phyloP scores from a whole-genome alignment of 2,113 vertebrate genomes.

The Misgurnus anguillicaudatus region DNA sequence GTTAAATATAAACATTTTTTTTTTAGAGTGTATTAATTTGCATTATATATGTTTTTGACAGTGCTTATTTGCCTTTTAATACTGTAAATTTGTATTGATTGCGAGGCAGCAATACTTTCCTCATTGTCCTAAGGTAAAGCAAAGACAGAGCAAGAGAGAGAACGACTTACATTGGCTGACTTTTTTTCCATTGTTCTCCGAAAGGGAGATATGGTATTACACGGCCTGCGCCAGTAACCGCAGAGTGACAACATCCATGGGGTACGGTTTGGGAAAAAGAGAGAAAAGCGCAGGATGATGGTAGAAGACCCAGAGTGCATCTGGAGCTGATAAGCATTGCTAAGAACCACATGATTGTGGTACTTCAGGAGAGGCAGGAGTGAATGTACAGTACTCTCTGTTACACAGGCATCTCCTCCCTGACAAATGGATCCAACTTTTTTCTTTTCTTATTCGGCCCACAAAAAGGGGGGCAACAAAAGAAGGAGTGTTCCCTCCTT shows the following conservation, averaged over 20 bases:
- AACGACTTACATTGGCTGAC: constrained; percentile 59
- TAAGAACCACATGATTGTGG: constrained; percentile 86
- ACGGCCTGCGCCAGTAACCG: constrained; percentile 84
- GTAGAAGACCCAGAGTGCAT: constrained; percentile 82
- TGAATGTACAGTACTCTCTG: constrained; percentile 69
- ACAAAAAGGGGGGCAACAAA: constrained; percentile 56
- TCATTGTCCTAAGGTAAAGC: constrained; percentile 24
- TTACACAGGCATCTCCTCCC: constrained; percentile 56
- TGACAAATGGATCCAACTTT: constrained; percentile 53
- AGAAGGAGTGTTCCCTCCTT: constrained; percentile 58
- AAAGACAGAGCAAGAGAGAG: constrained; percentile 9
- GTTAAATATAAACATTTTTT: too few relatives aligned
- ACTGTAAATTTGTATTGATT: neutral
- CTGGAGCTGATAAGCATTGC: constrained; percentile 88
- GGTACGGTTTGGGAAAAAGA: constrained; percentile 78
- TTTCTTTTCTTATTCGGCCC: constrained; percentile 39
- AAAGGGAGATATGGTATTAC: constrained; percentile 84
- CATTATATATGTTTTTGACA: neutral
- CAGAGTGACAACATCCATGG: constrained; percentile 92
- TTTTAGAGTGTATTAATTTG: neutral
- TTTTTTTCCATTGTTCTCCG: constrained; percentile 73
- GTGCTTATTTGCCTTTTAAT: neutral
- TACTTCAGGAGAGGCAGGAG: constrained; percentile 56
- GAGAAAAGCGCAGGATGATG: constrained; percentile 72
- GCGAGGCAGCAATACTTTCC: neutral